Evolutionary conservation across 2,888 invertebrate species (phyloP).

Genomic region (Axea sp.): DNA sequence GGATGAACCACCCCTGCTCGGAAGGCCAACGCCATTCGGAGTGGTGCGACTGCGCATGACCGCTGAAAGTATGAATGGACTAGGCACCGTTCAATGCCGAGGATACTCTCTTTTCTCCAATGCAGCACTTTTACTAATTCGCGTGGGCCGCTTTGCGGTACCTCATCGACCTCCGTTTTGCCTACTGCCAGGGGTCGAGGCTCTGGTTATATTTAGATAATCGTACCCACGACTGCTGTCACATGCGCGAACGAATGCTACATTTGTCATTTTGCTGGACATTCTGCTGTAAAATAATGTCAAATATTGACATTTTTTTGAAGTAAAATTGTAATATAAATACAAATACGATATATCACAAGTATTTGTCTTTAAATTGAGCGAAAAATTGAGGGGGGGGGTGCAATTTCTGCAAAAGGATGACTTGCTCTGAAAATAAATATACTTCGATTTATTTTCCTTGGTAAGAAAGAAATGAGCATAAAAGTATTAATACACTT

Average conservation of each 20-base stretch:
- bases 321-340: too few species aligned
- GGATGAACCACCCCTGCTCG: conserved; percentile 52
- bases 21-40: conserved; percentile 56
- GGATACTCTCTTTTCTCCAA: conserved; percentile 46
- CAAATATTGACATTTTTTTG: too few species aligned
- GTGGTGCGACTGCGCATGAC: conserved; percentile 30
- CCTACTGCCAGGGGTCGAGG: conserved; percentile 51
- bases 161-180: conserved; percentile 55
- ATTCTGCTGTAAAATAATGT: too few species aligned
- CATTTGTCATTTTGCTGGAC: conserved; percentile 1
- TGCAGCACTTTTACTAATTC: conserved; percentile 52
- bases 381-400: too few species aligned
- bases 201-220: conserved; percentile 55
- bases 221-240: conserved; percentile 10
- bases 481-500: too few species aligned
- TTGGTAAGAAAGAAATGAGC: too few species aligned
- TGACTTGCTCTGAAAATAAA: too few species aligned
- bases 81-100: conserved; percentile 58
- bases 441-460: too few species aligned
- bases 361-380: too few species aligned
- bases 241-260: conserved; percentile 1
- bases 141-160: conserved; percentile 58
- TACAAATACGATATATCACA: too few species aligned
- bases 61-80: conserved; percentile 57
- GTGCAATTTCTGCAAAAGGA: too few species aligned